These are phyloP conservation scores for Ptychoptera contaminata DNA, from an alignment of 2,888 invertebrate genomes.

Conservation along the genomic window DNA sequence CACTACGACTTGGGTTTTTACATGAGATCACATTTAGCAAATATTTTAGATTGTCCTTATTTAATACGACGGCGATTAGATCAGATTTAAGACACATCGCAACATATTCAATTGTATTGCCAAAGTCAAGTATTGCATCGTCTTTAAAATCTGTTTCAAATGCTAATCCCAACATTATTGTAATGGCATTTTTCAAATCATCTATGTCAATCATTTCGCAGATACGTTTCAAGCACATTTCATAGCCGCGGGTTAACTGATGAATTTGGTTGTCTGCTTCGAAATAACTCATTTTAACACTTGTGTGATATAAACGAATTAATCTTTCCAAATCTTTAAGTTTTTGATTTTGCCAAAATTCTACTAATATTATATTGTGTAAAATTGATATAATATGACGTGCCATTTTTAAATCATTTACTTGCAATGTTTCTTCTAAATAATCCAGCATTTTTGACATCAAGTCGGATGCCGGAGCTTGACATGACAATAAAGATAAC, in stretches of 20 bases:
- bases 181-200: slow-evolving; percentile 34
- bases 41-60: slow-evolving; percentile 32
- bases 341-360: slow-evolving; percentile 33
- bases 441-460: slow-evolving; percentile 15
- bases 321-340: slow-evolving; percentile 30
- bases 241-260: slow-evolving; percentile 34
- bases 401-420: slow-evolving; percentile 24
- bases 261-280: slow-evolving; percentile 19
- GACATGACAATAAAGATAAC: slow-evolving; percentile 17
- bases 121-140: slow-evolving; percentile 36
- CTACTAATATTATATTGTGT: slow-evolving; percentile 33
- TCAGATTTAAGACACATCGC: slow-evolving; percentile 32
- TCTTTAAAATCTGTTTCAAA: slow-evolving; percentile 28
- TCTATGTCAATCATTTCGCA: slow-evolving; percentile 33
- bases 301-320: slow-evolving; percentile 33
- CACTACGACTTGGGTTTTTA: slow-evolving; percentile 30
- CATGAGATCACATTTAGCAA: slow-evolving; percentile 35
- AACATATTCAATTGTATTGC: slow-evolving; percentile 36
- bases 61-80: slow-evolving; percentile 31
- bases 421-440: slow-evolving; percentile 7
- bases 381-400: slow-evolving; percentile 34
- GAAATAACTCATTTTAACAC: slow-evolving; percentile 19
- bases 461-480: slow-evolving; percentile 15
- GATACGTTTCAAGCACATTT: slow-evolving; percentile 37
- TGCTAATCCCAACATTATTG: slow-evolving; percentile 36